Evolutionary conservation across 2,113 vertebrate genomes (phyloP).

Genomic region (Leucopsar rothschildi): DNA sequence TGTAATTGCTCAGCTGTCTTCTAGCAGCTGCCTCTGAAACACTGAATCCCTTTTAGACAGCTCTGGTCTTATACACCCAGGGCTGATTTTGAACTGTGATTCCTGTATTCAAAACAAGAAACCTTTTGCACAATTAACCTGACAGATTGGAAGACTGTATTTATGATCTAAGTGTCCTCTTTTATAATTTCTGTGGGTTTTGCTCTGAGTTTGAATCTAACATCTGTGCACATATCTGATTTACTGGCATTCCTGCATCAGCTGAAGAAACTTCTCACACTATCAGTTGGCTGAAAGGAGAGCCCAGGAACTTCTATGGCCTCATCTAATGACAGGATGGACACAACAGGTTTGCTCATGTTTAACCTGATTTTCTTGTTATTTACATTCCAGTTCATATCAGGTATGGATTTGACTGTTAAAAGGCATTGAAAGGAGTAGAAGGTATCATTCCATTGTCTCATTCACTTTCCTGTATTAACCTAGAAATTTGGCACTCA

Average conservation of each 20-base stretch:
- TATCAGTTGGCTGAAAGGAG: neutral
- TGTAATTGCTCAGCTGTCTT: neutral
- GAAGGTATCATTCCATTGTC: neutral
- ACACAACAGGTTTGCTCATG: neutral
- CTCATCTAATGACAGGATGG: neutral
- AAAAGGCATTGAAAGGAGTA: neutral
- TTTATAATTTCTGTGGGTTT: neutral
- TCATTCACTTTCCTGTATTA: neutral
- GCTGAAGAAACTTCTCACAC: neutral
- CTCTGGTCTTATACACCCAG: neutral
- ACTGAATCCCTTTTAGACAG: neutral
- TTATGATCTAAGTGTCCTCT: neutral
- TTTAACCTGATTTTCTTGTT: neutral
- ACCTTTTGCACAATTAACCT: neutral
- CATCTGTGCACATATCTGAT: neutral
- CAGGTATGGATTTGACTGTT: neutral
- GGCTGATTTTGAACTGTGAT: neutral
- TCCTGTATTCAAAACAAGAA: neutral
- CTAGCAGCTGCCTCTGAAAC: neutral
- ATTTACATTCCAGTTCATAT: neutral
- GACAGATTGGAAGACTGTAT: neutral
- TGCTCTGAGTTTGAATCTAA: neutral
- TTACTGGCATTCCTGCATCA: neutral
- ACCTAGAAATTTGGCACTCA: neutral
- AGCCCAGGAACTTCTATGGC: neutral